phyloP scores from a whole-genome alignment of 2,888 invertebrate genomes.

The Sinhomidia bicolor region DNA sequence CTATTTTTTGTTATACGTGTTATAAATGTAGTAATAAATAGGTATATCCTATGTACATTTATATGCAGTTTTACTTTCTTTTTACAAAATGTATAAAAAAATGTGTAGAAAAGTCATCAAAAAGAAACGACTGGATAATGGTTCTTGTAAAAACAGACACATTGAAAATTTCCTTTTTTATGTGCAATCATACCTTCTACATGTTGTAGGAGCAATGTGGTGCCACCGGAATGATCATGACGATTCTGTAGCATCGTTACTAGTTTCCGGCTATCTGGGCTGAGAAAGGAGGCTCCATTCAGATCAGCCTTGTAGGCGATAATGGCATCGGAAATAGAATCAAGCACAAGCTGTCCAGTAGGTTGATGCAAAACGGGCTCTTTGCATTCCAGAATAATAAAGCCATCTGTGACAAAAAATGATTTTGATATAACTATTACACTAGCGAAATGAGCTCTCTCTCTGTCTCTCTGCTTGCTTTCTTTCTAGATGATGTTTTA shows the following conservation, averaged over 20 bases:
- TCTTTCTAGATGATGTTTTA: background rate
- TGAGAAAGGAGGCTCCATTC: constrained; percentile 86
- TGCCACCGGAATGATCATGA: constrained; percentile 83
- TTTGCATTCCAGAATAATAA: constrained; percentile 87
- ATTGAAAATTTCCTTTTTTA: too few species aligned
- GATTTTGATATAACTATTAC: constrained; percentile 41
- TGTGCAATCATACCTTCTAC: constrained; percentile 83
- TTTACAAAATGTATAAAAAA: too few species aligned
- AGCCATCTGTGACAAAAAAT: constrained; percentile 84
- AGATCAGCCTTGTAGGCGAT: constrained; percentile 85
- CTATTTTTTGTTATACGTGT: too few species aligned
- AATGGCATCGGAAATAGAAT: constrained; percentile 88
- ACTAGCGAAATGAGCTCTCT: constrained; percentile 17
- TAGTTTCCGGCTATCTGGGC: constrained; percentile 87
- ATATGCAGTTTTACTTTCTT: too few species aligned
- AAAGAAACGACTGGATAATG: background rate
- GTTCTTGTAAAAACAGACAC: background rate
- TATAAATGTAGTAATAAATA: background rate
- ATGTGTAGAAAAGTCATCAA: background rate
- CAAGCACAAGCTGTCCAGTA: constrained; percentile 87
- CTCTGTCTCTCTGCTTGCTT: background rate
- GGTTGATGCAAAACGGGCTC: constrained; percentile 86
- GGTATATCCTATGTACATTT: too few species aligned
- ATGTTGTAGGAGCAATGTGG: constrained; percentile 86
- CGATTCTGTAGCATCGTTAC: constrained; percentile 85